Evolutionary conservation across 2,797 vertebrate species (phyloP).

Genomic region (Gobio occitaniae): DNA sequence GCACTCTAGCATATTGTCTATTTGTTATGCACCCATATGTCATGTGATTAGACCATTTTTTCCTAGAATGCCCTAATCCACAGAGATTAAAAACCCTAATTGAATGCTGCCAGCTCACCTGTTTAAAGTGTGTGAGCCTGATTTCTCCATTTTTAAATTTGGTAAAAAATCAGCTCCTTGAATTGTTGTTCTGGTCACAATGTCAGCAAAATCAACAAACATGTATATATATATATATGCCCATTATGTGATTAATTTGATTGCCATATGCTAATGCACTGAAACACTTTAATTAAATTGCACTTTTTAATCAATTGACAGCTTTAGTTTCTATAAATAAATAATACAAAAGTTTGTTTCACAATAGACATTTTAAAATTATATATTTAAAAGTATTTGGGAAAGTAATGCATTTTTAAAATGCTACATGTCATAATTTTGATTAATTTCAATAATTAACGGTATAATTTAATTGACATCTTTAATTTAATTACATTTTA

Average conservation of each 20-base stretch:
- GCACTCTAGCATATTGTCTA: slow-evolving; percentile 32
- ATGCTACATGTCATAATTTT: neutral
- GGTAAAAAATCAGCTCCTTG: neutral
- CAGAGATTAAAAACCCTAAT: slow-evolving; percentile 40
- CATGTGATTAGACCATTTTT: slow-evolving; percentile 32
- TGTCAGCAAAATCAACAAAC: neutral
- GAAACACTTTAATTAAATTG: neutral
- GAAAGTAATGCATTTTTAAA: neutral
- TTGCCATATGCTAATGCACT: neutral
- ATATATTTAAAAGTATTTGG: neutral
- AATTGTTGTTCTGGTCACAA: neutral
- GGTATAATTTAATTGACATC: neutral
- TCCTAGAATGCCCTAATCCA: slow-evolving; percentile 39
- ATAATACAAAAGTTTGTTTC: neutral
- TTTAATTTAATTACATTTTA: neutral
- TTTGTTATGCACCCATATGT: slow-evolving; percentile 16
- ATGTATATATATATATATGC: neutral
- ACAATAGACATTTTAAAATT: neutral
- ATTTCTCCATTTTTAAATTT: neutral
- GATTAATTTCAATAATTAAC: neutral
- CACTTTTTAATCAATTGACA: neutral
- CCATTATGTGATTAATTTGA: neutral
- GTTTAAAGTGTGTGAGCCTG: neutral
- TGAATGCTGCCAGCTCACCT: neutral
- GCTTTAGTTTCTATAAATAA: neutral